Evolutionary conservation across 2,113 vertebrate genomes (phyloP).

Genomic region (Chaenocephalus aceratus): DNA sequence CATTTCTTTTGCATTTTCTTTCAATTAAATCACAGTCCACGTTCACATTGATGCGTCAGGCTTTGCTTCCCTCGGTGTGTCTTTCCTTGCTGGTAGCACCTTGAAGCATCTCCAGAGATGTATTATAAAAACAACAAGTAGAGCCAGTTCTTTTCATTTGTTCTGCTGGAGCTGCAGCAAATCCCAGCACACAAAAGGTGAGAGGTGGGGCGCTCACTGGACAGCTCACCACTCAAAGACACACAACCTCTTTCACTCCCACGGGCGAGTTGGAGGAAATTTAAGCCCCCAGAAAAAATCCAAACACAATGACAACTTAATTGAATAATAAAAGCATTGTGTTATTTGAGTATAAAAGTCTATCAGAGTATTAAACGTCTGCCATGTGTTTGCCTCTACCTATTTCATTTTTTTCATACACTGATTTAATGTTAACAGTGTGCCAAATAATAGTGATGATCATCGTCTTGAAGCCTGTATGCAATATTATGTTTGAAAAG

Average conservation of each 20-base stretch:
- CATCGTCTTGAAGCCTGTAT: not conserved
- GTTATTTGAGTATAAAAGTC: not conserved
- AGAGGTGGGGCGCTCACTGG: not conserved
- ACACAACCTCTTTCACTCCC: conserved; percentile 21
- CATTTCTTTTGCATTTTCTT: not conserved
- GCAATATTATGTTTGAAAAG: not conserved
- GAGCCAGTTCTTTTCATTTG: conserved; percentile 36
- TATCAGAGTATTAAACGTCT: not conserved
- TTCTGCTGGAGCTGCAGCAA: conserved; percentile 17
- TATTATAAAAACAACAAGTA: conserved; percentile 42
- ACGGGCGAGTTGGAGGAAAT: conserved; percentile 5
- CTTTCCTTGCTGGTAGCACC: conserved; percentile 10
- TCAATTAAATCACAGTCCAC: conserved; percentile 6
- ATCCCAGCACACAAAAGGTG: conserved; percentile 1
- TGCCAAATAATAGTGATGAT: not conserved
- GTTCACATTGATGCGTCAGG: not conserved
- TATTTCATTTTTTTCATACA: not conserved
- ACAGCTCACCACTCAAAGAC: conserved; percentile 30
- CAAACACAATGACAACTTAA: not conserved
- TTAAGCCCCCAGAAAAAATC: not conserved
- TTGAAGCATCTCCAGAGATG: conserved; percentile 21
- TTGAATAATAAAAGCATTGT: not conserved
- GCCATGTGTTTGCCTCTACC: not conserved
- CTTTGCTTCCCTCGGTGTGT: not conserved
- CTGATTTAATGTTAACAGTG: not conserved